phyloP scores from a whole-genome alignment of 2,888 invertebrate species.

The Enchytraeus crypticus region DNA sequence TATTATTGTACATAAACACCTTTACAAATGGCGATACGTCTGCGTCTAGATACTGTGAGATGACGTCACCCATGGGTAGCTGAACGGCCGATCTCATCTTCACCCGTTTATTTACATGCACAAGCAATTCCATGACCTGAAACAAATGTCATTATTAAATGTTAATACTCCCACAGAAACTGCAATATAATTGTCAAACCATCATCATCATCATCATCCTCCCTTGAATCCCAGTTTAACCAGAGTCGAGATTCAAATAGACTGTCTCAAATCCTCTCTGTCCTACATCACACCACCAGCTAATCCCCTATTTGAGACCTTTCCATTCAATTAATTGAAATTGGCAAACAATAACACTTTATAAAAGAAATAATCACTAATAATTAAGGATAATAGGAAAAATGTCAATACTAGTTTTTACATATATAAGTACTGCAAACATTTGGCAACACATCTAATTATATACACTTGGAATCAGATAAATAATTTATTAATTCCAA shows the following conservation, averaged over 20 bases:
- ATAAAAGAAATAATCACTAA: neutral
- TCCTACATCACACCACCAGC: no score
- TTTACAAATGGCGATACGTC: constrained; percentile 68
- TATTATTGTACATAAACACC: constrained; percentile 55
- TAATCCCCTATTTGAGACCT: no score
- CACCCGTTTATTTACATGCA: constrained; percentile 80
- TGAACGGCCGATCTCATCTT: constrained; percentile 75
- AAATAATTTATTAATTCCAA: no score
- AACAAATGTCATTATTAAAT: neutral
- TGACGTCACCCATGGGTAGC: constrained; percentile 72
- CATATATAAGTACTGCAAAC: no score
- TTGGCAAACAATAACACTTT: neutral
- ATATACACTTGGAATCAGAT: no score
- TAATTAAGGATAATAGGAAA: neutral
- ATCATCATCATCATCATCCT: no score
- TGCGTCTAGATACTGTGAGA: constrained; percentile 71
- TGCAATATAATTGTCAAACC: no score
- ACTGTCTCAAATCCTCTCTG: no score
- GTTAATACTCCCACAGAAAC: neutral
- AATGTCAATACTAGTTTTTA: neutral
- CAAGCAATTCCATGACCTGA: constrained; percentile 80
- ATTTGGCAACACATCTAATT: no score
- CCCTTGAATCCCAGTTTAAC: no score
- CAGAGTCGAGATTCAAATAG: no score
- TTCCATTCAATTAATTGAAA: neutral